Base-by-base conservation (phyloP, 1,140 invertebrate species). In the Lepidostoma basale region DNA sequence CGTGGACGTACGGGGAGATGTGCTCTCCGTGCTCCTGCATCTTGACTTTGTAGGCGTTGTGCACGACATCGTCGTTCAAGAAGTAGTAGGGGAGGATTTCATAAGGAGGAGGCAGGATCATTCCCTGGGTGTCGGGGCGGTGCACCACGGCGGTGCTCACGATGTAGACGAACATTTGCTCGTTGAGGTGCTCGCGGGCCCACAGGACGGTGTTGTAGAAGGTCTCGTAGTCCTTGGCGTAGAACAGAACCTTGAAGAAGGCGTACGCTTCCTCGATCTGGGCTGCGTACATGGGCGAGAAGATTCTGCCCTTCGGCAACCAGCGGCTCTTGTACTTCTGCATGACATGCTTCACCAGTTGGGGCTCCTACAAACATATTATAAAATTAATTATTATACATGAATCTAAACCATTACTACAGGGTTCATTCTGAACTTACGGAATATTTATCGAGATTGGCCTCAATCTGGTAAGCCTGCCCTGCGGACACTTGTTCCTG, bases 181-280 rank as follows among this genome's bases (percentile, higher is more conserved):
- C 85, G 80, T 88, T 91, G 56, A 88, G 75, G 68, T 86, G 70
- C 10, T 87, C 75, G 9, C 88, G 84, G 25, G 88, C 87, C 85
- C 87, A 90, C 66, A 82, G 81, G 5, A 87, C 86, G 4, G 84
- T 85, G 54, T 86, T 85, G 64, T 85, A 80, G 74, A 87, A 84
- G 0, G 85, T 86, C 14, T 78, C 78, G 72, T 82, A 88, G 70
- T 87, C 85, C 74, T 90, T 89, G 59, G 89, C 88, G 72, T 85
- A 85, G 77, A 86, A 89, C 73, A 92, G 85, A 63, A 90, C 74
- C 62, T 90, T 85, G 83, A 90, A 91, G 52, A 91, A 76, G 6
- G 81, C 81, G 3, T 84, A 77, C 26, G 87, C 85, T 77, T 91
- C 87, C 44, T 85, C 78, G n/a, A 85, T 72, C 52, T 90, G 88